These are phyloP conservation scores for Polyodon spathula DNA, from an alignment of 2,113 vertebrate species.

Conservation along the genomic window DNA sequence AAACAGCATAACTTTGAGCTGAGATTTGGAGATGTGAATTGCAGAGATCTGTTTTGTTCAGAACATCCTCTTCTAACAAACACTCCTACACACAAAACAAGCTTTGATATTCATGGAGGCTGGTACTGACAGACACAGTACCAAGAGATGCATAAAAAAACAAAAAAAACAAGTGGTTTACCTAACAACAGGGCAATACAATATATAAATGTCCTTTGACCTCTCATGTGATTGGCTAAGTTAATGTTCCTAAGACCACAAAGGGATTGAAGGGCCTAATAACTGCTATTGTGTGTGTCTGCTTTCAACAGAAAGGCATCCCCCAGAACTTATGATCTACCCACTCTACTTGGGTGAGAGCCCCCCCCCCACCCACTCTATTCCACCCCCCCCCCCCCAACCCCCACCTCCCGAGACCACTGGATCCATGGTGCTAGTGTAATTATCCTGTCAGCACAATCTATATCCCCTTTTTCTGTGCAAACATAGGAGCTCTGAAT, in stretches of 20 bases:
- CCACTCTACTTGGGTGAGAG: background rate
- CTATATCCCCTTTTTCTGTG: background rate
- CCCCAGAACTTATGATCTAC: background rate
- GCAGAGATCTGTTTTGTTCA: too few relatives aligned
- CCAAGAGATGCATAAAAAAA: background rate
- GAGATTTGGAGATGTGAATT: too few relatives aligned
- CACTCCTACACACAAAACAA: too few relatives aligned
- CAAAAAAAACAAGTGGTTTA: background rate
- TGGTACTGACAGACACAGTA: too few relatives aligned
- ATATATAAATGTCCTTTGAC: background rate
- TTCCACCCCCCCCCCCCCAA: background rate
- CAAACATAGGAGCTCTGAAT: background rate
- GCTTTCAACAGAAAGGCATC: background rate
- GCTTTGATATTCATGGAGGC: too few relatives aligned
- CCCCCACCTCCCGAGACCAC: background rate
- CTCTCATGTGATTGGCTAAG: background rate
- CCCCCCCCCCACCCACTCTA: background rate
- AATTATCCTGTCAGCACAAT: constrained; percentile 1
- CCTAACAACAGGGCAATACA: background rate
- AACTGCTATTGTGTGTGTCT: background rate
- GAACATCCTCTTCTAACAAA: too few relatives aligned
- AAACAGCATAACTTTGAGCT: too few relatives aligned
- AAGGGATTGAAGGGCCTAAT: background rate
- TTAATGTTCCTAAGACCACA: background rate
- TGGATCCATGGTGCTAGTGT: background rate